Evolutionary conservation across 1,140 invertebrate genomes (phyloP), one percentile per base, ranked within the genome.

Genomic region (Helicoverpa zea): DNA sequence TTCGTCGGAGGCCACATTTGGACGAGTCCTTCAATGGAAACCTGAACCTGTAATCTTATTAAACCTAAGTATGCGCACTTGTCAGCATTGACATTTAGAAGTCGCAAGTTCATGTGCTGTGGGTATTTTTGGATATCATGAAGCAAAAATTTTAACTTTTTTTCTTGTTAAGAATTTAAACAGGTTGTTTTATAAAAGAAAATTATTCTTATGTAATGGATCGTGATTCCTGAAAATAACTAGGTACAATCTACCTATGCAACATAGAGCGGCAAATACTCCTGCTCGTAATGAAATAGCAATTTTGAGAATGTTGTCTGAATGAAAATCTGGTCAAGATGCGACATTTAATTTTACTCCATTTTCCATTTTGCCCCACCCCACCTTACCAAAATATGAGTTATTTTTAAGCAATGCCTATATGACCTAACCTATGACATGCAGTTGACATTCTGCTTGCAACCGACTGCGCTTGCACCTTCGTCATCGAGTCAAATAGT

Each of bases 21-120:
- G 43, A 49, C 43, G 29, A 29, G 66, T 70, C 66, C 66, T 52
- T 70, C 35, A 18, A 11, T 18, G 63, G 35, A 18, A 43, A 43
- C 63, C n/a, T n/a, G n/a, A 49, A 66, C 63, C 35, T n/a, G 63
- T 30, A 18, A 43, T 66, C 35, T 66, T 18, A 49, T 66, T 66
- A 66, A 49, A 66, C 16, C 35, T 66, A 49, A 49, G 35, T 64
- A 43, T 10, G 9, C 63, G 43, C 10, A 66, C 35, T 66, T 47
- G 63, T 49, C n/a, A 66, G 11, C 43, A 66, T 66, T 66, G 63
- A 18, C 63, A 66, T 66, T 66, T 66, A 49, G 43, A 49, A 66
- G 43, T 4, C 3, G 43, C 43, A 18, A 43, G 63, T 18, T 43
- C 43, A 66, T 18, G 11, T 58, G 63, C 4, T 14, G 58, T 13